Evolutionary conservation across 2,888 invertebrate species (phyloP).

Genomic region (Strigamia maritima): DNA sequence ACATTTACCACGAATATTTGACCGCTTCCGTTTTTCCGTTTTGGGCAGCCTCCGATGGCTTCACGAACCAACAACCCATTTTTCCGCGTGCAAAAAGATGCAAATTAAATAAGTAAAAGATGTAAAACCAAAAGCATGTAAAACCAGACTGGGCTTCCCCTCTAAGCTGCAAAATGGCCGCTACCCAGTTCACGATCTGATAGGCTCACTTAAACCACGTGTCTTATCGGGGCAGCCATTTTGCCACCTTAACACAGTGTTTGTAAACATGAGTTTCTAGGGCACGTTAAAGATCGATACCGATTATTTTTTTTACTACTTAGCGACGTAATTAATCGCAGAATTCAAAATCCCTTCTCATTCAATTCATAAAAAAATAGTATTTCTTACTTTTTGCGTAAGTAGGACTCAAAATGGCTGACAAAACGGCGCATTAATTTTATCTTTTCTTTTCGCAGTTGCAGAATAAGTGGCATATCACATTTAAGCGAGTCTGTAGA

Average conservation of each 20-base stretch:
- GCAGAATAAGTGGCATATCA: background rate
- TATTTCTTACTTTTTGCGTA: background rate
- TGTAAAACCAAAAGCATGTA: background rate
- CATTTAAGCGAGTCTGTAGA: no score
- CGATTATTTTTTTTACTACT: background rate
- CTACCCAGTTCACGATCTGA: background rate
- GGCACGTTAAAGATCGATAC: background rate
- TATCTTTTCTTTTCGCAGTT: background rate
- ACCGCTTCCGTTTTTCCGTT: background rate
- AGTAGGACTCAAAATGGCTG: background rate
- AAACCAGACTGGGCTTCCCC: background rate
- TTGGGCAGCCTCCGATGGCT: background rate
- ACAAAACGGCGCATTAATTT: background rate
- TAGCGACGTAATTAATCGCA: background rate
- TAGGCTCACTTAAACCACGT: background rate
- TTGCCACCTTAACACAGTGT: background rate
- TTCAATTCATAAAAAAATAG: background rate
- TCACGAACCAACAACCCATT: slow-evolving; percentile 37
- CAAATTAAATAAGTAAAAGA: background rate
- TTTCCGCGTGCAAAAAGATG: background rate
- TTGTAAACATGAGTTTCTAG: background rate
- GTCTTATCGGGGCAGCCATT: background rate
- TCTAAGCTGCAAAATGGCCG: background rate
- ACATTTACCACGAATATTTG: slow-evolving; percentile 35
- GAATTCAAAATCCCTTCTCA: background rate